Evolutionary conservation across 2,113 vertebrate genomes (phyloP), one percentile per base, ranked within the genome.

Genomic region (Xyliphius kryptos): DNA sequence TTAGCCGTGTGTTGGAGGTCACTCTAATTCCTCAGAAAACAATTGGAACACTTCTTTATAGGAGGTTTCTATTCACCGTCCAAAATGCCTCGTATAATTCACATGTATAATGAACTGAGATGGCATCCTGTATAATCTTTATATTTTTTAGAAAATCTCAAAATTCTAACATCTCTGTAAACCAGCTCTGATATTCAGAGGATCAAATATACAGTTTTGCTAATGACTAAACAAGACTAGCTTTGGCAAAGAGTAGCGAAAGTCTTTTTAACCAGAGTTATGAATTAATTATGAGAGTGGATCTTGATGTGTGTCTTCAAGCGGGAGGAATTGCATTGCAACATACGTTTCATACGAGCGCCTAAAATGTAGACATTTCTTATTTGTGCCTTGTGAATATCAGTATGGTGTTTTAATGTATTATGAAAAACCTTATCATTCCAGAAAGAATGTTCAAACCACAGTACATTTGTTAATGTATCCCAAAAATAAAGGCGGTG

Each of bases 261-360:
- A 59, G 32, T 78, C 80, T 81, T 84, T 61, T 85, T 83, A 83
- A 83, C 80, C 79, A 73, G 74, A 84, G 75, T 82, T 71, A 57
- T 71, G 53, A 67, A 67, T 71, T 60, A 71, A 71, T 62, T 63
- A 71, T 71, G 63, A 67, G 69, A 56, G 46, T 26, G 59, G 49
- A 67, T 59, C 38, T 58, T 67, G 63, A 67, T 67, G 69, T 71
- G 66, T 71, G 57, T 61, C 57, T 66, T 48, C 51, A 20, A 49
- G 62, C 60, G 52, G 38, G 37, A 61, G 69, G 22, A 50, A 56
- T 50, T 63, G 51, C 62, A 50, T 61, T 61, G 57, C 58, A 46
- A 51, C n/a, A 20, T 50, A 56, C 40, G 37, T 50, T 55, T 65
- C 14, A 56, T 37, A 61, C 43, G 60, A 40, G 59, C 56, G 37